Percentiles rank a stretch among this genome's conserved stretches.
phyloP scores from a whole-genome alignment of 2,113 vertebrate genomes.

The Ochotona princeps region DNA sequence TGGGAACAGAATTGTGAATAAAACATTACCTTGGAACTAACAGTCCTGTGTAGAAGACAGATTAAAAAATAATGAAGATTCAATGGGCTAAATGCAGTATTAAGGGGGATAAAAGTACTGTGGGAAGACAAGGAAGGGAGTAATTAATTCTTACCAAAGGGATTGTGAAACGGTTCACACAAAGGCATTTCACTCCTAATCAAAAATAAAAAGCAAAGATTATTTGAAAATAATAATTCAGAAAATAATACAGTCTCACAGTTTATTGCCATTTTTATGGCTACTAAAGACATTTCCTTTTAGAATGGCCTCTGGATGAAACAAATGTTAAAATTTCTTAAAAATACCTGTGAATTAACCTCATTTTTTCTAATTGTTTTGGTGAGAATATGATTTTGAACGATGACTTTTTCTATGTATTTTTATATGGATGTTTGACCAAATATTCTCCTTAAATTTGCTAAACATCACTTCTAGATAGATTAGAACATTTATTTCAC shows the following conservation, averaged over 20 bases:
- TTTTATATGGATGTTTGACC: background rate
- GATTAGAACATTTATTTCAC: background rate
- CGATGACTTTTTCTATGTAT: background rate
- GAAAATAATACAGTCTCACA: conserved; percentile 48
- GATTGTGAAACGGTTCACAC: conserved; percentile 45
- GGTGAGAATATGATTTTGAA: conserved; percentile 49
- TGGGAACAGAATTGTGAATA: conserved; percentile 63
- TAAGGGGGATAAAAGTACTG: conserved; percentile 42
- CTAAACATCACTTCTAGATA: conserved; percentile 15
- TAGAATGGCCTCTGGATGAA: conserved; percentile 10
- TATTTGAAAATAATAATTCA: conserved; percentile 43
- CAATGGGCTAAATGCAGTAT: conserved; percentile 7
- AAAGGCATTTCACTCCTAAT: conserved; percentile 26
- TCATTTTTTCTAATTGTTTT: conserved; percentile 23
- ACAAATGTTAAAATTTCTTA: background rate
- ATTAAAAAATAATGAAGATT: conserved; percentile 57
- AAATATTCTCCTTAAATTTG: background rate
- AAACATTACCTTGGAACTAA: conserved; percentile 55
- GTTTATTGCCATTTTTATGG: conserved; percentile 29
- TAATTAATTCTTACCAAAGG: conserved; percentile 53
- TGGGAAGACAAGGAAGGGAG: conserved; percentile 31
- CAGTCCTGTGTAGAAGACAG: conserved; percentile 9
- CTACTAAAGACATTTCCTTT: conserved; percentile 18
- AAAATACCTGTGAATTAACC: background rate
- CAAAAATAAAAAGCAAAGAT: conserved; percentile 49